phyloP scores from a whole-genome alignment of 2,113 vertebrate species.

The Syrmaticus mikado region DNA sequence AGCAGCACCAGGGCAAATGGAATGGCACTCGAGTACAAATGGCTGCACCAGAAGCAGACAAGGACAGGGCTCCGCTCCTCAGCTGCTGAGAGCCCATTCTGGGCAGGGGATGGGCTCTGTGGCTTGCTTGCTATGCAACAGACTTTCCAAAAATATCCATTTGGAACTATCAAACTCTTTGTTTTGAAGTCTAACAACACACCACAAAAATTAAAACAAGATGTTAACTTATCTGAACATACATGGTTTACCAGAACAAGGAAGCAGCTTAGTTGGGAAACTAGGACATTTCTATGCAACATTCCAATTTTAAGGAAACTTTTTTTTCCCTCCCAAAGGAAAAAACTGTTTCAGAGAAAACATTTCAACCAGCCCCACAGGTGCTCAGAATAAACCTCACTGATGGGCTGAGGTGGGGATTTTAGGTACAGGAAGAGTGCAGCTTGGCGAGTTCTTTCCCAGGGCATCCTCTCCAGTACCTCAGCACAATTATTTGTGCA shows the following conservation, averaged over 20 bases:
- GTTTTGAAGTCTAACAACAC: neutral
- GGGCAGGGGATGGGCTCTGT: neutral
- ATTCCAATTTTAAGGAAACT: neutral
- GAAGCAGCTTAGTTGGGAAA: neutral
- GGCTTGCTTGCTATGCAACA: neutral
- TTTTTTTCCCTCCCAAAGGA: neutral
- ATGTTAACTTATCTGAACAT: neutral
- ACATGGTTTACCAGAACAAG: neutral
- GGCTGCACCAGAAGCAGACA: neutral
- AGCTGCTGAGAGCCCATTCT: neutral
- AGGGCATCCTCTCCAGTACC: neutral
- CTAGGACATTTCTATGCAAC: fast-evolving
- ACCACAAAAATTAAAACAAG: neutral
- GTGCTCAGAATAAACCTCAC: neutral
- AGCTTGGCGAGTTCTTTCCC: neutral
- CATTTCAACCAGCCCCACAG: neutral
- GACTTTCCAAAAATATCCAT: neutral
- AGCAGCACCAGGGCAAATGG: no score
- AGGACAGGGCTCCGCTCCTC: neutral
- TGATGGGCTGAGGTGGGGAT: neutral
- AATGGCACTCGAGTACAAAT: no score
- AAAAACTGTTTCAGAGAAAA: neutral
- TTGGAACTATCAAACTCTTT: neutral
- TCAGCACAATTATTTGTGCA: neutral
- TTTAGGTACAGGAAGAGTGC: neutral